Evolutionary conservation across 1,140 invertebrate genomes (phyloP), one percentile per base, ranked within the genome.

Genomic region (Neocloeon triangulifer): DNA sequence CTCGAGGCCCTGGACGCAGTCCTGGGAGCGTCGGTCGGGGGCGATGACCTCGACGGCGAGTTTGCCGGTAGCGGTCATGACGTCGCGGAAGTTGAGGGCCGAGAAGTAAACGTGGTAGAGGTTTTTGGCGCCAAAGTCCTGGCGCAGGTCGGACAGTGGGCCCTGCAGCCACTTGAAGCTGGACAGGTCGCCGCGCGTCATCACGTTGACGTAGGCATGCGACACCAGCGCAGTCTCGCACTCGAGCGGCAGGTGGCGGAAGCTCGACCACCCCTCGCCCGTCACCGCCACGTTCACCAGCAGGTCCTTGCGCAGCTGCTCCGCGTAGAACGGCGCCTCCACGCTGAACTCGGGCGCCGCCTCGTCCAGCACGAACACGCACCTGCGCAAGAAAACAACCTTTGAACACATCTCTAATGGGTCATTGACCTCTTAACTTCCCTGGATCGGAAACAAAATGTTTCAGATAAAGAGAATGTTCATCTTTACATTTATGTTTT

Each of bases 151-250:
- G n/a, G n/a, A n/a, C 9, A 63, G 31, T 33, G 61, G 57, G 32
- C 66, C 73, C 50, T 77, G 56, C 1, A 89, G 54, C 89, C 89
- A 96, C 9, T 53, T 64, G 1, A 96, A 47, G 20, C 76, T 76
- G 0, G 73, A 76, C 13, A 96, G 53, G 50, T 95, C 88, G 30
- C 86, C 84, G 39, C 73, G 63, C 5, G 72, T 70, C 2, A 64
- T 39, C 1, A 76, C 68, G 51, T 89, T 82, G 0, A 75, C 68
- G 47, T 66, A 86, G 0, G 69, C 73, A 53, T 92, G 75, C 30
- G 60, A 46, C 1, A 55, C 55, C 20, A 43, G 47, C 22, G 51
- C 38, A 4, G 52, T 23, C 13, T 54, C 50, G 13, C 53, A 47
- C n/a, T n/a, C n/a, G 1, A 75, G 39, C 8, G 59, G 46, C 5